A percentile compares a stretch with the other conserved stretches of the same genome.
Conservation (phyloP, 2,888 invertebrate species). For the Gryllus longicercus region DNA sequence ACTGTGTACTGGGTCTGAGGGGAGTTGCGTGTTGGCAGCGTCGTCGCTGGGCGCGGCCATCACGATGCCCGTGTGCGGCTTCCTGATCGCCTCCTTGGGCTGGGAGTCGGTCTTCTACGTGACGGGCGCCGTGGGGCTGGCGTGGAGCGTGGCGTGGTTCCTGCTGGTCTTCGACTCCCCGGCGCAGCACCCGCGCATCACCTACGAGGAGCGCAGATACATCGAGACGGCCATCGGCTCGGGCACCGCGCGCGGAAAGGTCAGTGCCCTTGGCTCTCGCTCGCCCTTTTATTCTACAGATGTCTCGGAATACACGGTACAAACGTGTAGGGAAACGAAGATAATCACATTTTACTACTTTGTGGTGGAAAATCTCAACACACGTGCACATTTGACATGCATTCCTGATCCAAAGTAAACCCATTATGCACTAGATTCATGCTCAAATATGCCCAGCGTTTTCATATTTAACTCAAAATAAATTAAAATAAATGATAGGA, state of each 20-base stretch:
- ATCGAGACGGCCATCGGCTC: constrained; percentile 70
- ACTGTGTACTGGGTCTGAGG: too few species aligned
- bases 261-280: constrained; percentile 24
- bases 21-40: constrained; percentile 52
- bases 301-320: too few species aligned
- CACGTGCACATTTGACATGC: too few species aligned
- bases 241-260: constrained; percentile 42
- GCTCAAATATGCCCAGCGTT: too few species aligned
- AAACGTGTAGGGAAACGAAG: too few species aligned
- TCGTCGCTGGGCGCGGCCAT: constrained; percentile 88
- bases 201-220: constrained; percentile 64
- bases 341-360: too few species aligned
- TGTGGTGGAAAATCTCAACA: too few species aligned
- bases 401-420: too few species aligned
- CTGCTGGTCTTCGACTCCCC: constrained; percentile 76
- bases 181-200: constrained; percentile 76
- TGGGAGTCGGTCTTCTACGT: constrained; percentile 91
- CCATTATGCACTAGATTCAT: too few species aligned
- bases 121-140: constrained; percentile 69
- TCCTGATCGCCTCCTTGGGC: constrained; percentile 72
- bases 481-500: too few species aligned
- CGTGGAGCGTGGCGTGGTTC: constrained; percentile 83
- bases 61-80: constrained; percentile 83
- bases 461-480: too few species aligned
- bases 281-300: too few species aligned